These are phyloP conservation scores for Willisornis vidua DNA, from an alignment of 2,113 vertebrate genomes.

Conservation along the genomic window DNA sequence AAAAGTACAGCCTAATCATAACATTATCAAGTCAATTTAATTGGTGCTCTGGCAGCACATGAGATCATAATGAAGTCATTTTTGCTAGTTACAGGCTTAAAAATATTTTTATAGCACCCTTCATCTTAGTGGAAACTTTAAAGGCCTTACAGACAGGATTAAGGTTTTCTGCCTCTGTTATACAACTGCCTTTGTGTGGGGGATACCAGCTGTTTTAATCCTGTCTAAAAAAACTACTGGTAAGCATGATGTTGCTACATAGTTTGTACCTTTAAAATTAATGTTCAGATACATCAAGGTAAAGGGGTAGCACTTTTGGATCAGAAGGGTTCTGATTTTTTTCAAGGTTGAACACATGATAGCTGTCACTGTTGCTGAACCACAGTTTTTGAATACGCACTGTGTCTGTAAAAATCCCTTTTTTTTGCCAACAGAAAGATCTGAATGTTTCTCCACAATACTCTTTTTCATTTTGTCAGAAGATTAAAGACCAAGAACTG, in stretches of 20 bases:
- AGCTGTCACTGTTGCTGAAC: neutral
- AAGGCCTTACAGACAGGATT: neutral
- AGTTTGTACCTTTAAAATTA: neutral
- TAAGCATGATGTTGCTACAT: neutral
- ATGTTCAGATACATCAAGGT: neutral
- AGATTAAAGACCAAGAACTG: neutral
- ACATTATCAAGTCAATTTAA: slow-evolving; percentile 72
- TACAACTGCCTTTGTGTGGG: neutral
- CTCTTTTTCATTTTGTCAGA: neutral
- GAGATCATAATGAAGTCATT: slow-evolving; percentile 67
- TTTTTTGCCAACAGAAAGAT: neutral
- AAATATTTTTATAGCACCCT: slow-evolving; percentile 61
- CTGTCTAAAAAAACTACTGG: neutral
- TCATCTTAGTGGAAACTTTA: slow-evolving; percentile 47
- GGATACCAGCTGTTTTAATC: neutral
- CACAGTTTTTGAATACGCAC: neutral
- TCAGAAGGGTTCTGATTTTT: neutral
- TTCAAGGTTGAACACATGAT: neutral
- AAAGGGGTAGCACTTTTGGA: neutral
- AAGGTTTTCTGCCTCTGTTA: neutral
- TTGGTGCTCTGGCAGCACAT: slow-evolving; percentile 63
- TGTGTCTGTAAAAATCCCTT: neutral
- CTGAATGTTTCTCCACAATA: neutral
- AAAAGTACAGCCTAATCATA: slow-evolving; percentile 69
- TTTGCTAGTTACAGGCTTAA: slow-evolving; percentile 56